Percentiles rank a stretch among this genome's conserved stretches.
These are phyloP conservation scores for Xanthorhoe designata DNA, from an alignment of 2,888 invertebrate species.

Conservation along the genomic window DNA sequence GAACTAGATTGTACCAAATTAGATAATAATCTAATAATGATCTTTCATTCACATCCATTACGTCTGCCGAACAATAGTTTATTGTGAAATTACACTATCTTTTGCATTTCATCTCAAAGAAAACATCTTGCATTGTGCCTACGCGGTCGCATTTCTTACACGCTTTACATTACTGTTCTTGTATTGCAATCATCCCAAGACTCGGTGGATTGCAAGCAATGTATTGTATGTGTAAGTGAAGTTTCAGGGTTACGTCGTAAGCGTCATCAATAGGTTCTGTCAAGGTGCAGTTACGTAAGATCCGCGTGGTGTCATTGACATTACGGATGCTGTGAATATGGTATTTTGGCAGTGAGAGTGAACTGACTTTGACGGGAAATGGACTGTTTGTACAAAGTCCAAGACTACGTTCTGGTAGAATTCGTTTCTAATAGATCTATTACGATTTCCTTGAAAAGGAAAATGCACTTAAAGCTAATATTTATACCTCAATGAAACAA, in stretches of 20 bases:
- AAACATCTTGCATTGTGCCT: conserved; percentile 58
- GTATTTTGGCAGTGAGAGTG: conserved; percentile 63
- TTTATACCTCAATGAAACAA: too few relatives aligned
- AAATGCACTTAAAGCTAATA: too few relatives aligned
- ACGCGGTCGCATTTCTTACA: conserved; percentile 45
- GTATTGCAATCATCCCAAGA: not conserved
- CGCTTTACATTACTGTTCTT: conserved; percentile 47
- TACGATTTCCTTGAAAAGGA: too few relatives aligned
- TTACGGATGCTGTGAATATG: conserved; percentile 69
- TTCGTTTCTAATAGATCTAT: not conserved
- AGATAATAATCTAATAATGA: conserved; percentile 65
- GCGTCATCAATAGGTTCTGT: conserved; percentile 68
- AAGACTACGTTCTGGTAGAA: not conserved
- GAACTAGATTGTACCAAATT: conserved; percentile 42
- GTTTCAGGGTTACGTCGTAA: conserved; percentile 62
- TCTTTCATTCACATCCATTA: conserved; percentile 73
- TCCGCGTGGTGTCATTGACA: conserved; percentile 81
- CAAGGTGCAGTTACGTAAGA: conserved; percentile 80
- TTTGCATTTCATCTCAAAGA: conserved; percentile 74
- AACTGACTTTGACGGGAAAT: conserved; percentile 24
- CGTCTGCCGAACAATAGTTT: conserved; percentile 73
- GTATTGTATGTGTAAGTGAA: conserved; percentile 46
- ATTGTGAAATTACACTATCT: conserved; percentile 80
- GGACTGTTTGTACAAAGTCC: conserved; percentile 12
- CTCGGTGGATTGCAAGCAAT: conserved; percentile 32